Conservation (phyloP, 2,113 vertebrate species). For the Labrus mixtus region DNA sequence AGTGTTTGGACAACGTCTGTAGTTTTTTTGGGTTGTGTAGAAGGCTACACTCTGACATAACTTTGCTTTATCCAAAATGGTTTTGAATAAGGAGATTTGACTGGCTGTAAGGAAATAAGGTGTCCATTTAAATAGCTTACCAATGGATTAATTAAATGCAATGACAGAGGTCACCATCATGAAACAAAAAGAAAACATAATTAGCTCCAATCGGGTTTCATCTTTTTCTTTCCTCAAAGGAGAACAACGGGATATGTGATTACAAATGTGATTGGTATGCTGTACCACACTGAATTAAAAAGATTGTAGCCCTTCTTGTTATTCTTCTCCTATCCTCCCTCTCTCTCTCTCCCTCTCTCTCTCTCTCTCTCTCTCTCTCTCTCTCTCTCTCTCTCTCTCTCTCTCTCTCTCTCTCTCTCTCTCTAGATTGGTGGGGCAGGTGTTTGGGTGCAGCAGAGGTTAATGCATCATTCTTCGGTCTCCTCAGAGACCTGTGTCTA, state of each 20-base stretch:
- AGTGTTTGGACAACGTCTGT: no score
- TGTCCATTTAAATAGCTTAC: no score
- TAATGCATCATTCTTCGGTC: slow-evolving; percentile 54
- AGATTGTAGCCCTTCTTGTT: background rate
- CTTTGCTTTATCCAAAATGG: background rate
- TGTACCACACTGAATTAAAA: slow-evolving; percentile 3
- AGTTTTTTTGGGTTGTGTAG: no score
- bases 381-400: background rate
- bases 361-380: background rate
- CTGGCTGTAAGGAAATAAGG: background rate
- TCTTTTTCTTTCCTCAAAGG: background rate
- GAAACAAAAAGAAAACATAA: background rate
- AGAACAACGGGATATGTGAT: background rate
- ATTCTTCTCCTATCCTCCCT: background rate
- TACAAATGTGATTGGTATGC: background rate
- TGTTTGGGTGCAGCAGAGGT: slow-evolving; percentile 61
- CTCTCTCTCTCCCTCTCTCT: background rate
- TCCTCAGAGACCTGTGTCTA: slow-evolving; percentile 45
- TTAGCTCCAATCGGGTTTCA: no score
- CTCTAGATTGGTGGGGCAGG: slow-evolving; percentile 54
- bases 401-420: background rate
- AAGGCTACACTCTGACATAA: no score
- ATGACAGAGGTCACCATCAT: no score
- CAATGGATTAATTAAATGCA: background rate
- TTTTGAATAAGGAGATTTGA: background rate